Evolutionary conservation across 2,797 vertebrate genomes (phyloP).

Genomic region (Fistularia commersonii): DNA sequence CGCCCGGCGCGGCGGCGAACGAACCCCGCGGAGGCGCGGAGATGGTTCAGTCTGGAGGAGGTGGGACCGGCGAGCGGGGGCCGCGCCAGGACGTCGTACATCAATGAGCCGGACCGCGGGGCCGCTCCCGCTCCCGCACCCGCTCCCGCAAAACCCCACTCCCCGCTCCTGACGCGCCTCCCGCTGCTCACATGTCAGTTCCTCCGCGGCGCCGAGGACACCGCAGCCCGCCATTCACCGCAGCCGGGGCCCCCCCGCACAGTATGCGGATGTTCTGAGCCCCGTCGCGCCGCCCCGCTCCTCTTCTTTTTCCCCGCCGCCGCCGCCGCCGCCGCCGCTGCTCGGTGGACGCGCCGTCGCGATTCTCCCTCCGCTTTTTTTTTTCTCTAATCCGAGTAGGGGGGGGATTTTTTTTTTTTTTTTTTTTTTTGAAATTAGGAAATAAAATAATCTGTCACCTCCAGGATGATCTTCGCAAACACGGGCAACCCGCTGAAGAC

Average conservation of each 20-base stretch:
- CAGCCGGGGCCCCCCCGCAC: constrained; percentile 15
- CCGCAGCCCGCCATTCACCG: constrained; percentile 20
- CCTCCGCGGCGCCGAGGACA: constrained; percentile 48
- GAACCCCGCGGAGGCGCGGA: constrained; percentile 41
- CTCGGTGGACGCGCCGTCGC: constrained; percentile 41
- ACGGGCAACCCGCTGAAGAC: constrained; percentile 85
- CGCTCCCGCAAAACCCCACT: constrained; percentile 56
- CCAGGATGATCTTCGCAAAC: constrained; percentile 94
- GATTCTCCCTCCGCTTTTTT: constrained; percentile 6
- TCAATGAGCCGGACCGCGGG: constrained; percentile 81
- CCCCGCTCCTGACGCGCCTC: constrained; percentile 31
- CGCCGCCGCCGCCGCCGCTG: constrained; percentile 28
- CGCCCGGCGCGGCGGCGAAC: neutral
- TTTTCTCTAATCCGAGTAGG: neutral
- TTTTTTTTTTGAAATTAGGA: constrained; percentile 9
- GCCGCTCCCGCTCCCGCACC: constrained; percentile 59
- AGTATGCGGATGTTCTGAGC: constrained; percentile 62
- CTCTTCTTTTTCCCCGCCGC: constrained; percentile 6
- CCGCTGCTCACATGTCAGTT: constrained; percentile 65
- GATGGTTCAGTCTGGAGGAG: constrained; percentile 79
- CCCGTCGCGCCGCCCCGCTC: neutral
- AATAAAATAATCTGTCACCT: constrained; percentile 50
- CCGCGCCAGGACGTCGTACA: constrained; percentile 79
- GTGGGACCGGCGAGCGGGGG: constrained; percentile 79
- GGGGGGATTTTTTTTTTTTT: constrained; percentile 9